Percentiles rank a stretch among this genome's conserved stretches.
phyloP scores from a whole-genome alignment of 2,888 invertebrate genomes.

The Panzeria rudis region DNA sequence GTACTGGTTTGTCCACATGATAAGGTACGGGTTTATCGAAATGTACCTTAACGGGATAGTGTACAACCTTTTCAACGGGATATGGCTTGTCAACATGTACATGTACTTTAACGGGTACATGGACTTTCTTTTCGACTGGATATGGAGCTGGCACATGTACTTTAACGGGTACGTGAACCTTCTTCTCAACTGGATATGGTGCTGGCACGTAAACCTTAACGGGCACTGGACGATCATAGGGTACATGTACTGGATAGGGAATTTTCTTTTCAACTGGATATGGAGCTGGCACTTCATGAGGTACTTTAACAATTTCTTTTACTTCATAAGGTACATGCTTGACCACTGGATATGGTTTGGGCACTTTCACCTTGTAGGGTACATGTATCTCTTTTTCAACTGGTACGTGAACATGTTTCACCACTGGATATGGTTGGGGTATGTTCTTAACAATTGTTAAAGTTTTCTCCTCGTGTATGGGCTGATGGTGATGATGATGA shows the following conservation, averaged over 20 bases:
- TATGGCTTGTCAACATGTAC: conserved; percentile 90
- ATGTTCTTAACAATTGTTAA: conserved; percentile 90
- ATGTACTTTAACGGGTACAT: conserved; percentile 88
- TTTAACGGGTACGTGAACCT: conserved; percentile 89
- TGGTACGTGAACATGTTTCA: conserved; percentile 86
- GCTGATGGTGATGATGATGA: conserved; percentile 82
- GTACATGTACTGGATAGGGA: conserved; percentile 89
- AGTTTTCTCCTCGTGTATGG: conserved; percentile 86
- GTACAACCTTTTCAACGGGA: conserved; percentile 89
- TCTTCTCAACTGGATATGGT: conserved; percentile 89
- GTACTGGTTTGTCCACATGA: conserved; percentile 86
- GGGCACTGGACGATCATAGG: conserved; percentile 91
- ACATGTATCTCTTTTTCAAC: conserved; percentile 87
- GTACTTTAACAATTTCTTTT: conserved; percentile 91
- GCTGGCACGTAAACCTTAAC: conserved; percentile 87
- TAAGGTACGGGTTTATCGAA: conserved; percentile 89
- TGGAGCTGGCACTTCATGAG: conserved; percentile 90
- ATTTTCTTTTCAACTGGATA: conserved; percentile 92
- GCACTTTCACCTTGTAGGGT: conserved; percentile 88
- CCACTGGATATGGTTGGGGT: conserved; percentile 88
- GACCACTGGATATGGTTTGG: conserved; percentile 89
- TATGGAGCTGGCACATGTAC: conserved; percentile 91
- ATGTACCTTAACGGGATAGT: conserved; percentile 89
- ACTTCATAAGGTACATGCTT: conserved; percentile 89
- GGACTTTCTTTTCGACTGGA: conserved; percentile 88